phyloP scores from a whole-genome alignment of 2,113 vertebrate species.

The Todiramphus saurophagus region DNA sequence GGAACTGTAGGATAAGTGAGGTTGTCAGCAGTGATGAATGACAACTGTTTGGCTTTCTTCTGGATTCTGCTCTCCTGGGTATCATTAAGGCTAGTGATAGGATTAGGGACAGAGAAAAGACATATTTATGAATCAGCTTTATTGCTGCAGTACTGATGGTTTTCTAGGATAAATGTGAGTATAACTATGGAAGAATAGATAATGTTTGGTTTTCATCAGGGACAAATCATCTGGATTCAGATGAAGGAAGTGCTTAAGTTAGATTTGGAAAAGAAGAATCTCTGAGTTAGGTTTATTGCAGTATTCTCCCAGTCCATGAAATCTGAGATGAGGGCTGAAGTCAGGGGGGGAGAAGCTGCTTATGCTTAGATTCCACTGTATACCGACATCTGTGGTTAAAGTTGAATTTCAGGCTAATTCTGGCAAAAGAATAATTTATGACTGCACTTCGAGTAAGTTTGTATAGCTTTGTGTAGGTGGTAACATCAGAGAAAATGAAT shows the following conservation, averaged over 20 bases:
- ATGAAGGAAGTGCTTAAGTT: background rate
- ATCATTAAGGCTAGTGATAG: background rate
- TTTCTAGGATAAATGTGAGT: background rate
- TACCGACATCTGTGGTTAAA: background rate
- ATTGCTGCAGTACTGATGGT: background rate
- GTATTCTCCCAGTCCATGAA: background rate
- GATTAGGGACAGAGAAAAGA: background rate
- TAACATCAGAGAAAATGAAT: background rate
- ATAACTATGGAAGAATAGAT: background rate
- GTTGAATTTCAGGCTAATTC: background rate
- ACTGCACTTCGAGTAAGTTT: background rate
- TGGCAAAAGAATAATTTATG: background rate
- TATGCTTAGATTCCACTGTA: background rate
- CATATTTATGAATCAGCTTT: background rate
- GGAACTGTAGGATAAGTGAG: background rate
- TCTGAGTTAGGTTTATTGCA: background rate
- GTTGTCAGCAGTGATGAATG: constrained; percentile 5
- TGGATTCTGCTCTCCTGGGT: background rate
- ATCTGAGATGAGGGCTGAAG: background rate
- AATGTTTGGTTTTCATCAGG: background rate
- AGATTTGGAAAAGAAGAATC: background rate
- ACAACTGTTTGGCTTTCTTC: background rate
- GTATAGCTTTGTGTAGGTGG: background rate
- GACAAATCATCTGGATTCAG: background rate
- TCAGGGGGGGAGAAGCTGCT: background rate